phyloP scores from a whole-genome alignment of 2,113 vertebrate genomes.

The Tapirus terrestris region DNA sequence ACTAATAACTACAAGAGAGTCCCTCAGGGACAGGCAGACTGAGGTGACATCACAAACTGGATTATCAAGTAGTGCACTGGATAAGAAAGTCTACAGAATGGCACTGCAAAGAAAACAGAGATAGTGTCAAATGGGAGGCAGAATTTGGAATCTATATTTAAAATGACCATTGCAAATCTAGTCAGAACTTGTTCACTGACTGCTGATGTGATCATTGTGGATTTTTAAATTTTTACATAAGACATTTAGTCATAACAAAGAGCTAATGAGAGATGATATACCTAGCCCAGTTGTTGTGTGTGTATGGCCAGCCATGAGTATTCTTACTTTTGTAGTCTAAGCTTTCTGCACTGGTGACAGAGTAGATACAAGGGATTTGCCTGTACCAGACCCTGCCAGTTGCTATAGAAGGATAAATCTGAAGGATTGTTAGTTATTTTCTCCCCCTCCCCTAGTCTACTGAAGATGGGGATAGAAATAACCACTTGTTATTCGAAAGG shows the following conservation, averaged over 20 bases:
- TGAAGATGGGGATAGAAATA: neutral
- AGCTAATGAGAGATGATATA: neutral
- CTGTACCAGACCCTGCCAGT: neutral
- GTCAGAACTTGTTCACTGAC: neutral
- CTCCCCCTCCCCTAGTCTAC: neutral
- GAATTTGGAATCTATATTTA: neutral
- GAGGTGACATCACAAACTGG: neutral
- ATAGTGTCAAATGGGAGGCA: neutral
- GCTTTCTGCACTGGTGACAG: neutral
- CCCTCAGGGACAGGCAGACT: neutral
- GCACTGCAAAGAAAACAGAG: neutral
- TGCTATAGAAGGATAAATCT: neutral
- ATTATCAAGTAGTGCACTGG: neutral
- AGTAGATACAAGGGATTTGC: neutral
- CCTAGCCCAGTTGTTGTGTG: neutral
- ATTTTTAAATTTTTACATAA: neutral
- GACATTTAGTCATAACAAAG: neutral
- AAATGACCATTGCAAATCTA: neutral
- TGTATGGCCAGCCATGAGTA: neutral
- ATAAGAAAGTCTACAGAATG: neutral
- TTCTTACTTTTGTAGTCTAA: neutral
- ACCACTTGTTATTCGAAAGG: neutral
- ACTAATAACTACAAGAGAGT: neutral
- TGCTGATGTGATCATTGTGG: neutral
- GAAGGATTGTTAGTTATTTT: neutral